phyloP scores from a whole-genome alignment of 1,140 invertebrate genomes.

The Diuraphis noxia region DNA sequence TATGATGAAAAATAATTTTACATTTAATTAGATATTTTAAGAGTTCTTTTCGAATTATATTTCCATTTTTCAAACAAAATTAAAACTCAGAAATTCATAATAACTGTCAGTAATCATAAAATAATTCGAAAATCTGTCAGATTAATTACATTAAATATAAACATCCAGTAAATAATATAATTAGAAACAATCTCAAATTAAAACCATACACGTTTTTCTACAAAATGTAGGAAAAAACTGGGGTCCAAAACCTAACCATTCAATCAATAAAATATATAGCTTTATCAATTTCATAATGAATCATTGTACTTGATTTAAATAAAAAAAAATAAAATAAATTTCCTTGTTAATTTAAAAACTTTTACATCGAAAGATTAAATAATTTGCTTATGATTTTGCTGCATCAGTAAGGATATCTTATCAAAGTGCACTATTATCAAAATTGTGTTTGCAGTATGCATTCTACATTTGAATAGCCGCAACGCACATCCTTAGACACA shows the following conservation, averaged over 20 bases:
- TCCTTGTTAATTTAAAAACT: background rate
- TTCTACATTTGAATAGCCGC: accelerated
- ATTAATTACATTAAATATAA: background rate
- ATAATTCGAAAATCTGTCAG: background rate
- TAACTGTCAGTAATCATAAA: background rate
- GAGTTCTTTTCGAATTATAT: background rate
- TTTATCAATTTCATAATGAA: background rate
- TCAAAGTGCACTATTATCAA: background rate
- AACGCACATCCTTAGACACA: background rate
- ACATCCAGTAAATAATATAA: background rate
- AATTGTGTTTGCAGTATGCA: background rate
- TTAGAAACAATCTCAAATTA: background rate
- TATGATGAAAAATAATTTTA: background rate
- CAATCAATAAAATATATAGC: background rate
- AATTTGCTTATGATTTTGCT: background rate
- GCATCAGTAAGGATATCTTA: background rate
- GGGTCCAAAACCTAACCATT: background rate
- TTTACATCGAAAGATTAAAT: background rate
- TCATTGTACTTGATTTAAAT: background rate
- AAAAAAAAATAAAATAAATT: background rate
- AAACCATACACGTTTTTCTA: background rate
- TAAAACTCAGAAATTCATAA: background rate
- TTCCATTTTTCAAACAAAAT: background rate
- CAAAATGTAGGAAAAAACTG: background rate
- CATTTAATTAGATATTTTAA: background rate